Percentiles rank a stretch among this genome's conserved stretches.
Conservation (phyloP, 2,797 vertebrate species). For the Lophotriccus pileatus region DNA sequence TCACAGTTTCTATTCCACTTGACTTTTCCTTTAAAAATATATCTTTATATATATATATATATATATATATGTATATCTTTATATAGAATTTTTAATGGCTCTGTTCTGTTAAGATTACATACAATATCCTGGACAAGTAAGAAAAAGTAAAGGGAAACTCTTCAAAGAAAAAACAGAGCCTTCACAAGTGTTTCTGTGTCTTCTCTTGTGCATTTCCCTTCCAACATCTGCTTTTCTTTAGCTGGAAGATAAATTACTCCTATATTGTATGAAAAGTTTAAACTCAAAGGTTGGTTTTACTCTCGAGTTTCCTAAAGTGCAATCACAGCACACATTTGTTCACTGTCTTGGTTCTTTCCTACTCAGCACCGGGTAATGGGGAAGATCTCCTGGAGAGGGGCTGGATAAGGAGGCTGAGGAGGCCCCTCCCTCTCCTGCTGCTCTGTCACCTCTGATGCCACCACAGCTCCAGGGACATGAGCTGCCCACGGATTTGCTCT, state of each 20-base stretch:
- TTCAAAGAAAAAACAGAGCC: not conserved
- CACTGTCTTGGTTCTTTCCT: not conserved
- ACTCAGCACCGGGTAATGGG: not conserved
- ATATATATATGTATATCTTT: not conserved
- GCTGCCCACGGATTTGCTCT: not conserved
- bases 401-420: not conserved
- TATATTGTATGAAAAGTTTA: not conserved
- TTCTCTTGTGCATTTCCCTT: not conserved
- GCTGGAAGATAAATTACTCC: not conserved
- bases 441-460: not conserved
- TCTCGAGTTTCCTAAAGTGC: not conserved
- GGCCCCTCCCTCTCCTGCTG: not conserved
- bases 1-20: not conserved
- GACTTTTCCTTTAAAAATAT: not conserved
- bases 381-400: not conserved
- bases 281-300: not conserved
- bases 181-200: not conserved
- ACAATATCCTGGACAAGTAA: not conserved
- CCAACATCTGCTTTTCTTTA: slow-evolving; percentile 32
- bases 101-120: not conserved
- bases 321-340: not conserved
- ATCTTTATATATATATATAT: not conserved
- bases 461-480: not conserved
- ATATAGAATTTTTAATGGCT: not conserved
- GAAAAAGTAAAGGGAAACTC: not conserved